Evolutionary conservation across 1,140 invertebrate genomes (phyloP), one percentile per base, ranked within the genome.

Genomic region (Aleiodes sp.): DNA sequence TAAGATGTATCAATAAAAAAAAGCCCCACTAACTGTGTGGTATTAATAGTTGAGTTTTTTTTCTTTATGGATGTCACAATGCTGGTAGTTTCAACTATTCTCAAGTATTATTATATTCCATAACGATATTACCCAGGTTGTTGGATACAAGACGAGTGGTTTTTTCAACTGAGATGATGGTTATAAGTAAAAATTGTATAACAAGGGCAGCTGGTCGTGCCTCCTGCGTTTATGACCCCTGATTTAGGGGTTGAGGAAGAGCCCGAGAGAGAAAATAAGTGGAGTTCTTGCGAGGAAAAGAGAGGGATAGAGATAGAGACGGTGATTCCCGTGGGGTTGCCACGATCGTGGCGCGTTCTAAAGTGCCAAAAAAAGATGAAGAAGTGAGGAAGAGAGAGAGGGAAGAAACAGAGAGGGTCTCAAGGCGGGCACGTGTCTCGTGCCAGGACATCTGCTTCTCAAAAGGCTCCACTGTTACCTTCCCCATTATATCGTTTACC

Each of bases 401-500:
- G 63, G 33, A 29, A 63, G 60, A 62, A 66, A 56, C 62, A 61
- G 59, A 66, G 65, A 29, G 59, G 67, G 29, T 31, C 63, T 43
- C 61, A 56, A 73, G 74, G 73, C 68, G 69, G 80, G 78, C 83
- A 82, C 82, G 83, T 82, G 82, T 83, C 82, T 70, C 76, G 71
- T 69, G 62, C 57, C 77, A 70, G 71, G 77, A 84, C 83, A 84
- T 84, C 83, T 84, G 83, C 79, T 76, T 72, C 72, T 75, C 75
- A 80, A 81, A 82, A 82, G 79, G 79, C 74, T 80, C 80, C 79
- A 79, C 76, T 80, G 77, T 82, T 70, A 68, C 74, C 66, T 70
- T 74, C 69, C n/a, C 79, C 73, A 82, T 83, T 82, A 82, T 84
- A 80, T 80, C 77, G 77, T 79, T 80, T 81, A 80, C 76, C 76